Base-by-base conservation (phyloP, 2,888 invertebrate genomes). In the Eupithecia insigniata region DNA sequence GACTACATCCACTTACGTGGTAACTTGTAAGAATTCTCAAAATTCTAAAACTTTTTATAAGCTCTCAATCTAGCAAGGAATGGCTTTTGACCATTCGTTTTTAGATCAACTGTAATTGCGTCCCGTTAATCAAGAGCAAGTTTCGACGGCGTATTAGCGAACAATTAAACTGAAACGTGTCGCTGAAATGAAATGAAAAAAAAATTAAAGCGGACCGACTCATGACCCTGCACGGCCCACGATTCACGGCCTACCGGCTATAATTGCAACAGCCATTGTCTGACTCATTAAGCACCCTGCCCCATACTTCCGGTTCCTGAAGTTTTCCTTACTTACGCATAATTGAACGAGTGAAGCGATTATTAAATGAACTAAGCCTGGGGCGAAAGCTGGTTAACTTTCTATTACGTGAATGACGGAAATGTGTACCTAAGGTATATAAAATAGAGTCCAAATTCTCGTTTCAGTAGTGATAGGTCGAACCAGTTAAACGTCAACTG, bases 151-250 rank as follows among this genome's bases (percentile, higher is more conserved):
- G 82, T 85, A 86, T 87, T 87, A 87, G 81, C 86, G 87, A 85
- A 89, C 88, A 89, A 89, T 88, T 87, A 85, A 87, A 84, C 81
- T 76, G 84, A 85, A 86, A 86, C 84, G 85, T 87, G 88, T 88
- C 83, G 82, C 81, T 83, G 81, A 83, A n/a, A n/a, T n/a, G n/a
- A n/a, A n/a, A n/a, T n/a, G n/a, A n/a, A n/a, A n/a, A n/a, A n/a
- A n/a, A n/a, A n/a, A 83, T 84, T 81, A 83, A 77, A 82, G n/a
- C 60, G 28, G 60, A 30, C 60, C 76, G 78, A 83, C 83, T 85
- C 84, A 83, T 84, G 83, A 84, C 84, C 79, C 12, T n/a, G n/a
- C n/a, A 36, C 36, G 36, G 36, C 36, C 36, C 81, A 51, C 51
- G 60, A 30, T 46, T 28, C 39, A 65, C 64, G 71, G 84, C 83